phyloP scores from a whole-genome alignment of 2,888 invertebrate species.

The Lasioglossum leucozonium region DNA sequence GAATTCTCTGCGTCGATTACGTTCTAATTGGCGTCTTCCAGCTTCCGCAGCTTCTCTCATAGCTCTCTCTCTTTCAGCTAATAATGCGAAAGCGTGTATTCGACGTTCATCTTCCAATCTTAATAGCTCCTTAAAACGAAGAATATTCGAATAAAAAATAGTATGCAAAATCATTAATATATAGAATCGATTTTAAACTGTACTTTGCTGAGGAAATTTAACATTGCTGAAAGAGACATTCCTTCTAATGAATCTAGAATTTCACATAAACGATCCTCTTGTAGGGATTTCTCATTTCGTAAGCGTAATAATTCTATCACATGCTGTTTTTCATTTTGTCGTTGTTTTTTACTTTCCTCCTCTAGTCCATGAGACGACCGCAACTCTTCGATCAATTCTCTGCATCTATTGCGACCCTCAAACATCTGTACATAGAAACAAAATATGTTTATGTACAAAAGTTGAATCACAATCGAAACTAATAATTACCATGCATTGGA shows the following conservation, averaged over 20 bases:
- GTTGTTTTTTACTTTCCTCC: constrained; percentile 84
- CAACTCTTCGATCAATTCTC: constrained; percentile 90
- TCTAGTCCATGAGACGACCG: constrained; percentile 88
- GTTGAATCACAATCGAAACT: neutral
- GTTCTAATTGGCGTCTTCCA: constrained; percentile 91
- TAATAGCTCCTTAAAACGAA: constrained; percentile 88
- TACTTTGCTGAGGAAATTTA: constrained; percentile 89
- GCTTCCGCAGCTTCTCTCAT: constrained; percentile 93
- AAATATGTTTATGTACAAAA: constrained; percentile 18
- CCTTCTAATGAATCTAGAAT: constrained; percentile 90
- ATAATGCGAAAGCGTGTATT: constrained; percentile 91
- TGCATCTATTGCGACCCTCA: constrained; percentile 89
- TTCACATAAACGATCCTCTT: constrained; percentile 87
- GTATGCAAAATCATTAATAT: neutral
- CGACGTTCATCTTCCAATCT: constrained; percentile 91
- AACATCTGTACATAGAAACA: constrained; percentile 88
- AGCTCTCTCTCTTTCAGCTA: constrained; percentile 91
- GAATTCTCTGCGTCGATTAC: constrained; percentile 89
- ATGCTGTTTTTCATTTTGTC: constrained; percentile 76
- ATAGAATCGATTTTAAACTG: neutral
- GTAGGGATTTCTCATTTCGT: constrained; percentile 65
- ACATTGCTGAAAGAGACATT: constrained; percentile 89
- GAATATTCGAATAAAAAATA: neutral
- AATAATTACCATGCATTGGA: constrained; percentile 88
- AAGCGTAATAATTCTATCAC: constrained; percentile 61